Percentiles rank a stretch among this genome's conserved stretches.
Conservation (phyloP, 2,888 invertebrate species). For the Ischnura elegans region DNA sequence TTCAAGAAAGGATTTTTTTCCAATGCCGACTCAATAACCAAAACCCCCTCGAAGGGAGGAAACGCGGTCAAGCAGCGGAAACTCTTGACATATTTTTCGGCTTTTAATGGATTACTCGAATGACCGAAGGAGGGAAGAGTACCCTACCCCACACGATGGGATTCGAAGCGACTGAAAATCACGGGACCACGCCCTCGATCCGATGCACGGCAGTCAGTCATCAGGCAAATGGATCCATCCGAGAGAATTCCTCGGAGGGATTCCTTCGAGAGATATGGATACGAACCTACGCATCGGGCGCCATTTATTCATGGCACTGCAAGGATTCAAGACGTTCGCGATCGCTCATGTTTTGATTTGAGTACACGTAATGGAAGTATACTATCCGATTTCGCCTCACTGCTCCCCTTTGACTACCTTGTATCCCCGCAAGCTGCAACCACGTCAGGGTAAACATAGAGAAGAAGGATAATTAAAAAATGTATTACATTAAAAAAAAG, state of each 20-base stretch:
- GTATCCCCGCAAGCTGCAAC: no score
- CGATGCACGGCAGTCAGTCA: background rate
- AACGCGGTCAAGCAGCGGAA: background rate
- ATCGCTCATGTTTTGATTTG: background rate
- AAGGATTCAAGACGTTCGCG: background rate
- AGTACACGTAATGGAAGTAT: background rate
- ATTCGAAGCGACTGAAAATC: background rate
- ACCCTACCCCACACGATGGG: background rate
- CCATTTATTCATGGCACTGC: background rate
- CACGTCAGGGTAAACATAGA: no score
- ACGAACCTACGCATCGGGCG: background rate
- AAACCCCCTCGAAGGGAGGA: background rate
- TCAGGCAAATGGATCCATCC: background rate
- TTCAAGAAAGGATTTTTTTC: background rate
- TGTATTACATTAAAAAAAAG: no score
- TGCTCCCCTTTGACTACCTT: no score
- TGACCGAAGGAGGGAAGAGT: background rate
- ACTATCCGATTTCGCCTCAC: background rate
- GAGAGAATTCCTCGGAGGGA: background rate
- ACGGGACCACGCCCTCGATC: background rate
- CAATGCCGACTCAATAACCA: background rate
- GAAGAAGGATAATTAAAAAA: no score
- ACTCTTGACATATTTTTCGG: background rate
- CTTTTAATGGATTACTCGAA: background rate
- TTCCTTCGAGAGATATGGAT: background rate